Conservation (phyloP, 2,888 invertebrate genomes). For the Euspilapteryx auroguttella region DNA sequence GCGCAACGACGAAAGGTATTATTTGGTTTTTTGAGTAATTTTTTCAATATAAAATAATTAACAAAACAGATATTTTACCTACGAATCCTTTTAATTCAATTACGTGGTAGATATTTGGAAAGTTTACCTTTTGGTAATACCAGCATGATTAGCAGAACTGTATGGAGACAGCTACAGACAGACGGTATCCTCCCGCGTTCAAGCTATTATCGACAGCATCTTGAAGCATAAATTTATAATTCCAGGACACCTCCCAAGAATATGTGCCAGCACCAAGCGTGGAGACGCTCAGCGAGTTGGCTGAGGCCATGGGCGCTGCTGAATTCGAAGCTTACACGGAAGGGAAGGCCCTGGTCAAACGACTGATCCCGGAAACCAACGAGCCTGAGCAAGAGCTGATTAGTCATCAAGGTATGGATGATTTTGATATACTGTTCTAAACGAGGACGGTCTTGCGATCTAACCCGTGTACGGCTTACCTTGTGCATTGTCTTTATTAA, state of each 20-base stretch:
- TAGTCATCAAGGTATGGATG: constrained; percentile 46
- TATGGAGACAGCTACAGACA: too few species aligned
- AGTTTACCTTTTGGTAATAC: too few species aligned
- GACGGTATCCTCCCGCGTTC: too few species aligned
- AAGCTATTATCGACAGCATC: too few species aligned
- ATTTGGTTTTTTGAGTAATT: not conserved
- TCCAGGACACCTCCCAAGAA: constrained; percentile 22
- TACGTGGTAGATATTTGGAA: too few species aligned
- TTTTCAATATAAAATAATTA: not conserved
- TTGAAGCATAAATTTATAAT: too few species aligned
- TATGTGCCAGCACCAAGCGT: constrained; percentile 36
- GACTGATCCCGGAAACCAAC: constrained; percentile 38
- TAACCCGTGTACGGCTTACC: too few species aligned
- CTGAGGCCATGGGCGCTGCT: constrained; percentile 55
- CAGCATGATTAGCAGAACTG: too few species aligned
- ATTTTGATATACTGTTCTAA: too few species aligned
- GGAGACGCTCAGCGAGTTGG: constrained; percentile 43
- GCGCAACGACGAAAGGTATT: constrained; percentile 24
- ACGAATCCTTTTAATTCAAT: not conserved
- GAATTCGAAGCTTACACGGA: constrained; percentile 50
- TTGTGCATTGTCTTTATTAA: too few species aligned
- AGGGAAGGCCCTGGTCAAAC: constrained; percentile 39
- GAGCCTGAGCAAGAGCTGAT: constrained; percentile 44
- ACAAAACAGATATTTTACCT: not conserved
- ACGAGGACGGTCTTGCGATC: too few species aligned